Evolutionary conservation across 2,888 invertebrate genomes (phyloP).

Genomic region (Leptinotarsa rubiginosa): DNA sequence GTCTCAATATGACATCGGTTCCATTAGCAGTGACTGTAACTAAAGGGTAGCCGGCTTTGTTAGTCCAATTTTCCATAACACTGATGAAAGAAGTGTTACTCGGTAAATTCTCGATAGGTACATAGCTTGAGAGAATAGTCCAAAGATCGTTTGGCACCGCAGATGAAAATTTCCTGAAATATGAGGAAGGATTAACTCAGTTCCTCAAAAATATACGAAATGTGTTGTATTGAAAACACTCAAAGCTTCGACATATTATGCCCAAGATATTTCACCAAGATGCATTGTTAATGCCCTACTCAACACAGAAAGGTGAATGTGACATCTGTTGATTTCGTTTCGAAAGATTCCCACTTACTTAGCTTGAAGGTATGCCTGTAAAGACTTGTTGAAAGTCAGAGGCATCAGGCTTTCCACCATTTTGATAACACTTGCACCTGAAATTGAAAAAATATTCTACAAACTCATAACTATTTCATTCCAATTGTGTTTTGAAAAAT

Average conservation of each 20-base stretch:
- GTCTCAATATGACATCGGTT: conserved; percentile 46
- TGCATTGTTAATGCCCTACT: background rate
- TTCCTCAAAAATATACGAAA: background rate
- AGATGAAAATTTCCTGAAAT: conserved; percentile 61
- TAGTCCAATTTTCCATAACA: conserved; percentile 74
- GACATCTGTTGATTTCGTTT: background rate
- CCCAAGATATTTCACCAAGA: background rate
- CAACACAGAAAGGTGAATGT: background rate
- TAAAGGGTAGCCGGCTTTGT: conserved; percentile 72
- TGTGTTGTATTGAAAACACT: too few species aligned
- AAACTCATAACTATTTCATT: background rate
- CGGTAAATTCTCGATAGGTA: conserved; percentile 37
- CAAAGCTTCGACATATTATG: too few species aligned
- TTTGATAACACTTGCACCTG: conserved; percentile 68
- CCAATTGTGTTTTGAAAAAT: background rate
- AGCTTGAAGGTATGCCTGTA: conserved; percentile 69
- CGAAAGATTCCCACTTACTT: conserved; percentile 65
- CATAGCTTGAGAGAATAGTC: conserved; percentile 62
- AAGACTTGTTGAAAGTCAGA: conserved; percentile 68
- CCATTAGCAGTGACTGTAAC: conserved; percentile 64
- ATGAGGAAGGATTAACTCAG: too few species aligned
- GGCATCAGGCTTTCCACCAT: conserved; percentile 76
- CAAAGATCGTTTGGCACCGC: conserved; percentile 69
- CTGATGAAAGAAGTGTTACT: conserved; percentile 31
- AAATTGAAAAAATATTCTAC: conserved; percentile 16